Evolutionary conservation across 2,113 vertebrate genomes (phyloP), one percentile per base, ranked within the genome.

Genomic region (Pseudopipra pipra): DNA sequence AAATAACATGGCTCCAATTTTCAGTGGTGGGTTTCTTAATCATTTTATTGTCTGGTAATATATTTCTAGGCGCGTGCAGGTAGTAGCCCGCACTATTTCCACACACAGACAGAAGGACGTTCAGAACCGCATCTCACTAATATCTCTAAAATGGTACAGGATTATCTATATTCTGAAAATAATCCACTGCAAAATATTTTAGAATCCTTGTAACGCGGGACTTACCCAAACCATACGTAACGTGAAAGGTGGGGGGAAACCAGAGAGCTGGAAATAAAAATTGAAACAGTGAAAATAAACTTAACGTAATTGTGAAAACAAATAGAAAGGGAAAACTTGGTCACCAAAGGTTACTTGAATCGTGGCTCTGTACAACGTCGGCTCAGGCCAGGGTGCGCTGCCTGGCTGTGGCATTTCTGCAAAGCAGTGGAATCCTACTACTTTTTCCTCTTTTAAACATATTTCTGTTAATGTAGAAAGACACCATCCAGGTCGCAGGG

Each of bases 311-410:
- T 62, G 56, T 35, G 81, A 92, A 96, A 97, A 96, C 67, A 97
- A 91, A 95, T 85, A 92, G n/a, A 89, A 97, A 97, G 87, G 94
- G 79, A 89, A 96, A 97, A 96, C 79, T 74, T 79, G 89, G 61
- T 46, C 41, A 81, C 89, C 89, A 96, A 97, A 95, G 59, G 79
- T 97, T 94, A 89, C 75, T 91, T 72, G 49, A 63, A 85, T 81
- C 31, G n/a, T 92, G 52, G 47, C 54, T 95, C 56, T 72, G 59
- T 91, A 74, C 37, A 58, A 75, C 20, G 16, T 76, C 41, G 46
- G 28, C 54, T 88, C 35, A 35, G 71, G 71, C 49, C 28, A 82
- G 71, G 47, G n/a, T 49, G 27, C 16, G 9, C 39, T 89, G 67
- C 41, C 51, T 74, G 68, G 44, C 35, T 84, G 30, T 41, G 63